Evolutionary conservation across 1,140 invertebrate species (phyloP), one percentile per base, ranked within the genome.

Genomic region (Bacillus rossius): DNA sequence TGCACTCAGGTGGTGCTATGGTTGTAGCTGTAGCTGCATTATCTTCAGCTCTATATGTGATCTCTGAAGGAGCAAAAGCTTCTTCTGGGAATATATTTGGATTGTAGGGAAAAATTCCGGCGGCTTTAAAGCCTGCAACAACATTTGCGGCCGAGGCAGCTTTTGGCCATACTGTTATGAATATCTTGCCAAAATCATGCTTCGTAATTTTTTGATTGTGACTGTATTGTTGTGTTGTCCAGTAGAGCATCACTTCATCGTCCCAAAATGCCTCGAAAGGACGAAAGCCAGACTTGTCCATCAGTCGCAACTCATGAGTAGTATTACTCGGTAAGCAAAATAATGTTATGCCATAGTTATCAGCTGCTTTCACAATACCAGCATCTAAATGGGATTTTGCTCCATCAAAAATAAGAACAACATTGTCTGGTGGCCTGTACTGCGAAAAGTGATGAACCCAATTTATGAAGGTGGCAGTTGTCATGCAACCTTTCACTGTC

Each of bases 401-500:
- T 10, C 72, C 69, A 66, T 73, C 71, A 63, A 74, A 73, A 48
- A 75, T 70, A 8, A 75, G 53, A 10, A 76, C 41, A 55, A 53
- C 65, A 59, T 61, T 62, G 29, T 65, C 66, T 51, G 57, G 22
- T 47, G 57, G 19, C 61, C 66, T 73, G 53, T 68, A 67, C 50
- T 69, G 48, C 0, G 55, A 60, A n/a, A 74, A 64, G 61, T 74
- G 69, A 1, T 72, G 38, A 3, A 73, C 51, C 60, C 69, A 73
- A 3, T 68, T 57, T 29, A 65, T 57, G 60, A 74, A 74, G 42
- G 67, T 41, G 47, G 57, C 48, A 22, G 37, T 63, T n/a, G 69
- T 75, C 71, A 75, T 76, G 53, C 60, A 66, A 14, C 72, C 71
- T 66, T 74, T 70, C n/a, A 61, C 55, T 34, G 68, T 65, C 69